Evolutionary conservation across 2,113 vertebrate genomes (phyloP).

Genomic region (Psophia crepitans): DNA sequence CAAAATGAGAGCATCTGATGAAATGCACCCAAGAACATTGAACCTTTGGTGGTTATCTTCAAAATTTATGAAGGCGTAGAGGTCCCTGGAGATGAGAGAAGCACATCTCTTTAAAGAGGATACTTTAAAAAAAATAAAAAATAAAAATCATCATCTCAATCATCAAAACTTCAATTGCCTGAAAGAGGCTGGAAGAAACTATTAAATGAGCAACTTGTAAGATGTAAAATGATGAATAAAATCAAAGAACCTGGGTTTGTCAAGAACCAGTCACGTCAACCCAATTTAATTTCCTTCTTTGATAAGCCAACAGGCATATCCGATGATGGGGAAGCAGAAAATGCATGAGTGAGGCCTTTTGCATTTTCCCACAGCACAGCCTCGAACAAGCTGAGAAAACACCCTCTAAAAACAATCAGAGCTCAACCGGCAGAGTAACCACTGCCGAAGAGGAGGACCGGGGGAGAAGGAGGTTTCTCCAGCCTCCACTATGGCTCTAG

Average conservation of each 20-base stretch:
- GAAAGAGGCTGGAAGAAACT: constrained; percentile 11
- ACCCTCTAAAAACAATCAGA: not conserved
- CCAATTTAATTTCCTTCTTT: not conserved
- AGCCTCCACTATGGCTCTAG: not conserved
- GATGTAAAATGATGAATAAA: constrained; percentile 9
- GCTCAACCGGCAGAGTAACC: not conserved
- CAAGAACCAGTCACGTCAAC: not conserved
- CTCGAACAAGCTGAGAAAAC: not conserved
- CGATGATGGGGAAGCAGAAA: not conserved
- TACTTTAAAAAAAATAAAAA: not conserved
- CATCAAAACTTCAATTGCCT: constrained; percentile 9
- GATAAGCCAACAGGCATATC: not conserved
- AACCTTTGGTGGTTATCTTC: not conserved
- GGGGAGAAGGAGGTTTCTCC: not conserved
- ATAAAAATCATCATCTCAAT: not conserved
- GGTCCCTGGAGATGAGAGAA: constrained; percentile 9
- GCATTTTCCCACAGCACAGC: not conserved
- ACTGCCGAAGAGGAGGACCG: not conserved
- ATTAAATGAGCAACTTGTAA: constrained; percentile 26
- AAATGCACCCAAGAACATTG: not conserved
- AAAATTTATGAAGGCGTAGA: not conserved
- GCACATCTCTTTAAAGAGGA: constrained; percentile 5
- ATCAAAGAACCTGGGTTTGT: constrained; percentile 32
- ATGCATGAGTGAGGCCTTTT: not conserved
- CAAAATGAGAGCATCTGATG: not conserved